Evolutionary conservation across 2,888 invertebrate genomes (phyloP).

Genomic region (Caenorhabditis sp.): DNA sequence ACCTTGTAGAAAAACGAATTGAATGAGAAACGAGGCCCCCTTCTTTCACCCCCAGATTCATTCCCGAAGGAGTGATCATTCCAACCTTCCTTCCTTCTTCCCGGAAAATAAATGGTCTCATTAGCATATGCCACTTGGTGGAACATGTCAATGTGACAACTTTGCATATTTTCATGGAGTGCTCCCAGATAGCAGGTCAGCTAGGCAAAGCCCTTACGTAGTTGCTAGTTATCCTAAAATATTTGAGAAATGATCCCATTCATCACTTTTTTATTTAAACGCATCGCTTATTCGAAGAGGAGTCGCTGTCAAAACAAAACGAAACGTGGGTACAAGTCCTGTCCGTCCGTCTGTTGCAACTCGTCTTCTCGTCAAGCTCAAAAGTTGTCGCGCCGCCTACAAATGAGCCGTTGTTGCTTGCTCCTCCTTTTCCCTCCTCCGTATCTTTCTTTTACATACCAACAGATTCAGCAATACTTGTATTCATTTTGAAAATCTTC

Average conservation of each 20-base stretch:
- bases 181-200: slow-evolving; percentile 2
- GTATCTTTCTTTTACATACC: slow-evolving; percentile 11
- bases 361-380: slow-evolving; percentile 61
- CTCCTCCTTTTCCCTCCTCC: slow-evolving; percentile 18
- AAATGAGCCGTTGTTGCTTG: slow-evolving; percentile 52
- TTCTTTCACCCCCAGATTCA: not conserved
- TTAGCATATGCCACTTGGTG: slow-evolving; percentile 56
- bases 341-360: slow-evolving; percentile 56
- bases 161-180: not conserved
- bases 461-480: slow-evolving; percentile 42
- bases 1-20: slow-evolving; percentile 59
- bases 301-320: slow-evolving; percentile 20
- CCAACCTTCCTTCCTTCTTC: not conserved
- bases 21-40: slow-evolving; percentile 24
- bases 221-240: too few species aligned
- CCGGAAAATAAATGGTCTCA: slow-evolving; percentile 20
- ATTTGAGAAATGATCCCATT: slow-evolving; percentile 16
- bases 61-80: slow-evolving; percentile 43
- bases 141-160: slow-evolving; percentile 19
- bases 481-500: too few species aligned
- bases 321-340: slow-evolving; percentile 35
- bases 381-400: slow-evolving; percentile 65
- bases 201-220: too few species aligned
- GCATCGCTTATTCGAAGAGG: slow-evolving; percentile 8
- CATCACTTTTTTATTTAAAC: slow-evolving; percentile 8